Evolutionary conservation across 1,140 invertebrate genomes (phyloP), one percentile per base, ranked within the genome.

Genomic region (Lepidurus packardi): DNA sequence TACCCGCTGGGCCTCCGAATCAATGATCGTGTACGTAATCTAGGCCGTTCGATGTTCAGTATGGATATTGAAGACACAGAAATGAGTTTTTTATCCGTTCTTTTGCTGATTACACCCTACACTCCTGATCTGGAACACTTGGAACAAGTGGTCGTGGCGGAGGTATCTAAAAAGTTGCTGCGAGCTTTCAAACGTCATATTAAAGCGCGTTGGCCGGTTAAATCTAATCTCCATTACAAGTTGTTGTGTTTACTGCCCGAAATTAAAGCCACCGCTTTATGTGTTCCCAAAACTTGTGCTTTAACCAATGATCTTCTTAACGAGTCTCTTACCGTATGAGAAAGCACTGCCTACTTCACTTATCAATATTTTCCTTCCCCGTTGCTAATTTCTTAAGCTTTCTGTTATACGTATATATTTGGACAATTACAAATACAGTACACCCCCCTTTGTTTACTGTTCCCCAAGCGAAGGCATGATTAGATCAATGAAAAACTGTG

Each of bases 401-500:
- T 21, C 16, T 65, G 53, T 65, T 65, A 65, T 21, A 65, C 53
- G 53, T 65, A 65, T 65, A 65, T 65, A 65, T 65, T 65, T 65
- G 53, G 53, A 65, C 53, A 21, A 65, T 65, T 65, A 21, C 53
- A 21, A 65, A 65, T 21, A 65, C 8, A 65, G 21, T 16, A 47
- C 2, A 65, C 53, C 21, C 53, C 10, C 45, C 10, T 47, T 10
- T 16, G 6, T 47, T 47, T 47, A 10, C 16, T 47, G 16, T n/a
- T 65, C 53, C 9, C 53, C 53, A 65, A 21, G 16, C 8, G 13
- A 65, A 65, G 53, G 1, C 53, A 65, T 16, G 16, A 65, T 65
- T n/a, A 65, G 53, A 81, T 85, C 86, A 89, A 80, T 87, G 86
- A 84, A 92, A 93, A 44, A 89, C 87, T 1, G 89, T 90, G 81